A percentile compares a stretch with the other conserved stretches of the same genome.
These are phyloP conservation scores for Habroteleia sp. DNA, from an alignment of 2,888 invertebrate genomes.

Conservation along the genomic window DNA sequence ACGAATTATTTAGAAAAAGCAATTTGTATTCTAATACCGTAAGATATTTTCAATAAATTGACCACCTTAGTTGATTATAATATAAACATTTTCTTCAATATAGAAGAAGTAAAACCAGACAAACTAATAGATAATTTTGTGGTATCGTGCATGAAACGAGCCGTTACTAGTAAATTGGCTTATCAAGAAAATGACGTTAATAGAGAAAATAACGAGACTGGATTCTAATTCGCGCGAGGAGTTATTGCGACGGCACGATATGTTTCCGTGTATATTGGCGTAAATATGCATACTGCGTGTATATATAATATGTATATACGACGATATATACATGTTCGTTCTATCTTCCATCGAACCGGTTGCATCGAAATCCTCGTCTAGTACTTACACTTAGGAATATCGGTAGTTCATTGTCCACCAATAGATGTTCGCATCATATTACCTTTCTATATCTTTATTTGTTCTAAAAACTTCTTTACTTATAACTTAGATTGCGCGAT, in stretches of 20 bases:
- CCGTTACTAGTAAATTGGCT: conserved; percentile 35
- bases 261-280: conserved; percentile 35
- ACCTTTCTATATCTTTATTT: conserved; percentile 44
- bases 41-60: conserved; percentile 40
- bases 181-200: conserved; percentile 52
- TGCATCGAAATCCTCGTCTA: conserved; percentile 64
- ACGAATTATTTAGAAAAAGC: conserved; percentile 5
- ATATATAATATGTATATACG: conserved; percentile 28
- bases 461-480: conserved; percentile 15
- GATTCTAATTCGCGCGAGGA: conserved; percentile 44
- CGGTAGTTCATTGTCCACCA: conserved; percentile 64
- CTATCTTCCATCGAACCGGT: conserved; percentile 67
- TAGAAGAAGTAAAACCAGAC: conserved; percentile 29
- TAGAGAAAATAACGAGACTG: conserved; percentile 47
- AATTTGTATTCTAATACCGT: conserved; percentile 30
- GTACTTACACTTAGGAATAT: conserved; percentile 56
- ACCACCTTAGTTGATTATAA: conserved; percentile 40
- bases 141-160: conserved; percentile 40
- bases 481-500: conserved; percentile 7
- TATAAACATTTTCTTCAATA: conserved; percentile 32
- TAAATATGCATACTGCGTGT: conserved; percentile 32
- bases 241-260: conserved; percentile 32
- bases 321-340: conserved; percentile 23
- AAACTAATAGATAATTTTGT: conserved; percentile 25
- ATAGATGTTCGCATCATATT: conserved; percentile 39